Base-by-base conservation (phyloP, 2,888 invertebrate genomes). In the Celastrina argiolus region DNA sequence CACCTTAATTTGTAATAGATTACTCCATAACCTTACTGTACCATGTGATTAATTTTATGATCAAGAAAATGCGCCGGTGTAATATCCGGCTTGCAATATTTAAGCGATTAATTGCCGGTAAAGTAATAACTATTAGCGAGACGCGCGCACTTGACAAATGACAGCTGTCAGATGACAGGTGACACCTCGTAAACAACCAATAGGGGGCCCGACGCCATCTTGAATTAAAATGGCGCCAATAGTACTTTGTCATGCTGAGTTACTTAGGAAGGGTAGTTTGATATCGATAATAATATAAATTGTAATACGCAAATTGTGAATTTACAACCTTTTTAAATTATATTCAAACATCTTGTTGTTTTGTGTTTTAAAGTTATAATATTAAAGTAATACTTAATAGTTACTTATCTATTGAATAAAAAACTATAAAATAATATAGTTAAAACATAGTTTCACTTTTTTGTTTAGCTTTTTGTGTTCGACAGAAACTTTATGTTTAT, bases 181-280 rank as follows among this genome's bases (percentile, higher is more conserved):
- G 45, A 45, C 45, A 45, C 45, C 45, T 18, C 45, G 45, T 45
- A 45, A 45, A 45, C 45, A 16, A 45, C 18, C 45, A 45, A 45
- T 18, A 31, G 31, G 31, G 31, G 6, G 31, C 31, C 6, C 45
- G 45, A 45, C 45, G 45, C 45, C 45, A 45, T 18, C 45, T 18
- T 45, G 45, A 8, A 18, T 8, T 45, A 18, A 42, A 42, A 45
- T 45, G 45, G 45, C 45, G 18, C 10, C 45, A 45, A 18, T 45
- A 18, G 18, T 18, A 45, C 18, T 16, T 45, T 8, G 8, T 18
- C 45, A 45, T 10, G 18, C 18, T 18, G 1, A n/a, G n/a, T 2
- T 18, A 3, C 1, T 3, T 16, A 8, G 16, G 8, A 12, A 39
- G 39, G 45, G 18, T 45, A 18, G 18, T 45, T 45, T 18, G 8